phyloP scores from a whole-genome alignment of 1,140 invertebrate genomes.

The Cydia fagiglandana region DNA sequence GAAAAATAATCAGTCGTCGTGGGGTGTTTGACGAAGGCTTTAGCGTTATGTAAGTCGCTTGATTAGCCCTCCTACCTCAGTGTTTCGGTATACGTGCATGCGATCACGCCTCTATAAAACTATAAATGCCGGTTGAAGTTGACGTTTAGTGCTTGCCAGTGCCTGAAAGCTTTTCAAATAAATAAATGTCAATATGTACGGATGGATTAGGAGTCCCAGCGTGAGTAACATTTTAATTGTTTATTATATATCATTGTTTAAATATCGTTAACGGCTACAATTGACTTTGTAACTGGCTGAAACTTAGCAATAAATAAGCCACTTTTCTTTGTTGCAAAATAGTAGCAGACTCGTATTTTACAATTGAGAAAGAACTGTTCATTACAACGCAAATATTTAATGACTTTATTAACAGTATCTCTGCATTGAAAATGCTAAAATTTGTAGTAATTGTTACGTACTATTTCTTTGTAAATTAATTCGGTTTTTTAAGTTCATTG shows the following conservation, averaged over 20 bases:
- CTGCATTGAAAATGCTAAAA: too few species aligned
- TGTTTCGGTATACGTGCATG: slow-evolving; percentile 46
- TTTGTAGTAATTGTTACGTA: too few species aligned
- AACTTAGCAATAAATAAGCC: not conserved
- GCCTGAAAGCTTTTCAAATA: slow-evolving; percentile 29
- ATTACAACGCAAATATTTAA: too few species aligned
- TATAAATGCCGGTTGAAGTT: slow-evolving; percentile 18
- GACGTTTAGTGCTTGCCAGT: slow-evolving; percentile 17
- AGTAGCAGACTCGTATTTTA: too few species aligned
- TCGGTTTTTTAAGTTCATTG: not conserved
- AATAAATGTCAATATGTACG: slow-evolving; percentile 30
- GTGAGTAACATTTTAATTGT: slow-evolving; percentile 12
- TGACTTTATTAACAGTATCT: not conserved
- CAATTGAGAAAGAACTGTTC: too few species aligned
- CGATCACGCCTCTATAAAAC: slow-evolving; percentile 20
- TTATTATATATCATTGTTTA: slow-evolving; percentile 15
- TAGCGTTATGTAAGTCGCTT: slow-evolving; percentile 30
- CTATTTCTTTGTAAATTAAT: not conserved
- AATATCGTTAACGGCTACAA: not conserved
- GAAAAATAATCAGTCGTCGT: slow-evolving; percentile 43
- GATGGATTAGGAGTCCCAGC: slow-evolving; percentile 19
- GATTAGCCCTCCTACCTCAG: slow-evolving; percentile 41
- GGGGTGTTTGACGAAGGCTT: slow-evolving; percentile 49
- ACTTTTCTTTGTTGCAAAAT: too few species aligned
- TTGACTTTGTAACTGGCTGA: not conserved